These are phyloP conservation scores for Lithophane ornitopus DNA, from an alignment of 2,888 invertebrate genomes.

Conservation along the genomic window DNA sequence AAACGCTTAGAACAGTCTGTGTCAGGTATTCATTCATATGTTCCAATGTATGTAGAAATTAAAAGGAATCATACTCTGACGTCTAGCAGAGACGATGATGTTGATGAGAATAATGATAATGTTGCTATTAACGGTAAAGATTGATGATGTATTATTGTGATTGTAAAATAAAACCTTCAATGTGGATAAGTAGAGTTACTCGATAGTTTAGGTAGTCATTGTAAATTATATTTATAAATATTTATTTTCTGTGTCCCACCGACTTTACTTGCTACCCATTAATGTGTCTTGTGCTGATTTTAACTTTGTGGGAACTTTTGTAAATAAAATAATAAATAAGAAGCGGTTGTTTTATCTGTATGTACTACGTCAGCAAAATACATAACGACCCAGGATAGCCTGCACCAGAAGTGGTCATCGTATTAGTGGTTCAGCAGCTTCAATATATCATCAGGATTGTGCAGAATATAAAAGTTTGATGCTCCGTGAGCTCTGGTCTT, in stretches of 20 bases:
- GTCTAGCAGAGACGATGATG: slow-evolving; percentile 41
- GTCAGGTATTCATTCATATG: slow-evolving; percentile 75
- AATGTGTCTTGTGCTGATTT: slow-evolving; percentile 61
- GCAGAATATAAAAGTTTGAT: no score
- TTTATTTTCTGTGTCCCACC: slow-evolving; percentile 69
- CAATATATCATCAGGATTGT: no score
- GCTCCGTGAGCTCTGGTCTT: no score
- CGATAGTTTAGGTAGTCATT: slow-evolving; percentile 39
- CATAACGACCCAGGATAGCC: no score
- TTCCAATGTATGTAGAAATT: slow-evolving; percentile 84
- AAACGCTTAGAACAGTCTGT: slow-evolving; percentile 79
- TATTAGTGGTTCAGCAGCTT: no score
- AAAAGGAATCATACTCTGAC: slow-evolving; percentile 77
- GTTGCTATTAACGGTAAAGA: slow-evolving; percentile 12
- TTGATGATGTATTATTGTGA: slow-evolving; percentile 47
- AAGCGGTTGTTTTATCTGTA: slow-evolving; percentile 30
- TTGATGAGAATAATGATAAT: slow-evolving; percentile 16
- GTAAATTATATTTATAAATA: slow-evolving; percentile 39
- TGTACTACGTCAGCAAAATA: no score
- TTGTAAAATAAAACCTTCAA: slow-evolving; percentile 43
- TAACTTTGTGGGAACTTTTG: slow-evolving; percentile 67
- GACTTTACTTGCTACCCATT: slow-evolving; percentile 59
- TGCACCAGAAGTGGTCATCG: no score
- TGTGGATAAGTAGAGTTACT: slow-evolving; percentile 32
- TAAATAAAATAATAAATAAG: slow-evolving; percentile 66